Conservation (phyloP, 2,888 invertebrate genomes). For the Yponomeuta cagnagella region DNA sequence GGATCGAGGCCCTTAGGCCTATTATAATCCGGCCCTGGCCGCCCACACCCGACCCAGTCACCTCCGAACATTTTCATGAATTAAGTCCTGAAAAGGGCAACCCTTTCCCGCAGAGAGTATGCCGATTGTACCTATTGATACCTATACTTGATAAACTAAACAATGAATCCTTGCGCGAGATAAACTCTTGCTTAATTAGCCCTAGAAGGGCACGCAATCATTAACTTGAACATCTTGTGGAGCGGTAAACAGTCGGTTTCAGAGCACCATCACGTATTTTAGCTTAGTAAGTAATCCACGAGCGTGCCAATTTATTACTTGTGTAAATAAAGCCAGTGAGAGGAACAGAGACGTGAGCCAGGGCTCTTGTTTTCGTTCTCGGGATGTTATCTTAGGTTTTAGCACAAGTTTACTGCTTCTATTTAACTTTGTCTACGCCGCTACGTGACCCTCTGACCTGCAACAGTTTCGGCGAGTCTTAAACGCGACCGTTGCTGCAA, state of each 20-base stretch:
- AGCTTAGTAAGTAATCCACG: slow-evolving; percentile 11
- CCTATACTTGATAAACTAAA: slow-evolving; percentile 13
- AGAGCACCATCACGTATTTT: slow-evolving; percentile 15
- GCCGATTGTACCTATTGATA: background rate
- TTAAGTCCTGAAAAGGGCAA: slow-evolving; percentile 15
- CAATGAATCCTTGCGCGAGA: slow-evolving; percentile 28
- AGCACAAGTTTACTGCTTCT: slow-evolving; percentile 11
- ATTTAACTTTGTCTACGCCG: slow-evolving; percentile 8
- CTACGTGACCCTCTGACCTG: slow-evolving; percentile 7
- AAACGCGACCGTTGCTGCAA: background rate
- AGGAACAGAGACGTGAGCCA: slow-evolving; percentile 3
- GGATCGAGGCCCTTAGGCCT: no score
- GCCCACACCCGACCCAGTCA: background rate
- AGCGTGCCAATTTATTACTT: slow-evolving; percentile 15
- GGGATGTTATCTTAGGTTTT: slow-evolving; percentile 18
- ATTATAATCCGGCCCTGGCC: background rate
- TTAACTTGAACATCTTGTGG: slow-evolving; percentile 34
- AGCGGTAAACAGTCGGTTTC: slow-evolving; percentile 25
- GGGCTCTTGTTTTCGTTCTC: background rate
- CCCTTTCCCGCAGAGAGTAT: no score
- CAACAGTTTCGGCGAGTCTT: background rate
- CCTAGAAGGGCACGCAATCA: slow-evolving; percentile 32
- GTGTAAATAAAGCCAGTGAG: slow-evolving; percentile 17
- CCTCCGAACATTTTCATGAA: slow-evolving; percentile 14
- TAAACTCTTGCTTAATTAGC: slow-evolving; percentile 36